Percentiles rank a stretch among this genome's conserved stretches.
Conservation (phyloP, 2,888 invertebrate species). For the Chaetogeoica ovagalla region DNA sequence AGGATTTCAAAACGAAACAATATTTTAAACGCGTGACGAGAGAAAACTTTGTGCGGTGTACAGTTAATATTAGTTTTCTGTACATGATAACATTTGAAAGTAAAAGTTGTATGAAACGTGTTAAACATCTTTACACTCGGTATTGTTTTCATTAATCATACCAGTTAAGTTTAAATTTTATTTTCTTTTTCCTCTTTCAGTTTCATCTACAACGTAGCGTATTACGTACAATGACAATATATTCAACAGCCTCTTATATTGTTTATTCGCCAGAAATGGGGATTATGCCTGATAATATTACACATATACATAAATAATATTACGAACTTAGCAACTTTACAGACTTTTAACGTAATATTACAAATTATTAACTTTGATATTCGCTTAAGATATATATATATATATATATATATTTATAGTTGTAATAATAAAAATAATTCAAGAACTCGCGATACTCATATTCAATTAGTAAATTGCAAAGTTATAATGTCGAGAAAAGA, state of each 20-base stretch:
- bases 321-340: too few species aligned
- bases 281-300: not conserved
- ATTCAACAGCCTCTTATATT: not conserved
- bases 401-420: too few species aligned
- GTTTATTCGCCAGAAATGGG: not conserved
- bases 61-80: not conserved
- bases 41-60: too few species aligned
- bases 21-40: too few species aligned
- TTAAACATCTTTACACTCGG: too few species aligned
- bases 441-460: too few species aligned
- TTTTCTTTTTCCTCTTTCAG: not conserved
- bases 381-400: not conserved
- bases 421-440: not conserved
- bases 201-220: not conserved
- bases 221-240: not conserved
- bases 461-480: too few species aligned
- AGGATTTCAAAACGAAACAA: too few species aligned
- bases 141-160: not conserved
- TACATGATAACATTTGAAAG: not conserved
- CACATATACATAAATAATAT: not conserved
- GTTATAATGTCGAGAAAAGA: too few species aligned
- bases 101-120: constrained; percentile 1
- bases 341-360: not conserved
- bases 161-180: not conserved
- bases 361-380: constrained; percentile 2